Conservation (phyloP, 2,888 invertebrate species). For the Xiphydria camelus region DNA sequence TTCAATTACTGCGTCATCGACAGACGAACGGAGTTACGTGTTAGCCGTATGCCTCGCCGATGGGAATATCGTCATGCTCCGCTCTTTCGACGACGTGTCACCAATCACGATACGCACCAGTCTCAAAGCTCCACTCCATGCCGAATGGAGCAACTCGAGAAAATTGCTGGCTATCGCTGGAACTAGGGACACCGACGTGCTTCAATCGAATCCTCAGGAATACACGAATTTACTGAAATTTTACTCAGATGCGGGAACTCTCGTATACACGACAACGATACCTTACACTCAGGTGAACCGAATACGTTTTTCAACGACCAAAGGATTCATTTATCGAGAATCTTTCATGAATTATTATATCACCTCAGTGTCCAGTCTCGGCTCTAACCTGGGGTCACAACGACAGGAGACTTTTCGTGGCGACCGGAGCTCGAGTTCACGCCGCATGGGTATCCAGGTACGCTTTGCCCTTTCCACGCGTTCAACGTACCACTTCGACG, state of each 20-base stretch:
- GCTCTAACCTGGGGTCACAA: conserved; percentile 99
- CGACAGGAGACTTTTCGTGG: conserved; percentile 91
- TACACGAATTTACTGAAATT: conserved; percentile 86
- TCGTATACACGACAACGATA: conserved; percentile 79
- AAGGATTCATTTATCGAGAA: no score
- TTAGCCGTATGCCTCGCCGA: conserved; percentile 87
- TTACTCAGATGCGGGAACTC: conserved; percentile 82
- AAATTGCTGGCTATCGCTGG: conserved; percentile 92
- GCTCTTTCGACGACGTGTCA: conserved; percentile 91
- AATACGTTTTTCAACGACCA: no score
- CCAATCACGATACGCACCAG: conserved; percentile 85
- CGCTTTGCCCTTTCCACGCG: no score
- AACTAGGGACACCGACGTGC: conserved; percentile 59
- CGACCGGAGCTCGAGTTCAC: conserved; percentile 88
- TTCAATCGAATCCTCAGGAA: conserved; percentile 59
- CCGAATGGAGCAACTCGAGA: conserved; percentile 97
- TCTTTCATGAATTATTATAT: no score
- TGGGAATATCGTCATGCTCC: conserved; percentile 86
- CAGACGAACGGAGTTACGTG: conserved; percentile 71
- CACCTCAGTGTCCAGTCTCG: conserved; percentile 83
- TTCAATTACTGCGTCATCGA: conserved; percentile 22
- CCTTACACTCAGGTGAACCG: conserved; percentile 72
- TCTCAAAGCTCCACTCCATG: conserved; percentile 78
- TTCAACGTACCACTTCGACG: no score
- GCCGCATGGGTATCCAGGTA: conserved; percentile 86